Evolutionary conservation across 2,113 vertebrate genomes (phyloP).

Genomic region (Stegostoma tigrinum): DNA sequence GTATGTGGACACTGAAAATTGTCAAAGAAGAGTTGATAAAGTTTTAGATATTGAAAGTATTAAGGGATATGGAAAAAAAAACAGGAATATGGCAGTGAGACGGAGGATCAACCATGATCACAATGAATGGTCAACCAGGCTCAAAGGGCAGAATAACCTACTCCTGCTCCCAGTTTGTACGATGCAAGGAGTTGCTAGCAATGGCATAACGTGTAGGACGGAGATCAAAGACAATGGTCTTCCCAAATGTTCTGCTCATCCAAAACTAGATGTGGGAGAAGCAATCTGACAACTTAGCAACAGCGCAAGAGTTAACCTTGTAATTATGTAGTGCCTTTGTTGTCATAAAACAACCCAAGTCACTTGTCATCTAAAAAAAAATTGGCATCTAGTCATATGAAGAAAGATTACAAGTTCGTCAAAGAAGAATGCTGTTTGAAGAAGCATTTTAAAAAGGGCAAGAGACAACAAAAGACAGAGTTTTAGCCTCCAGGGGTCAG

Average conservation of each 20-base stretch:
- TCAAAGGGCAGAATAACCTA: too few relatives aligned
- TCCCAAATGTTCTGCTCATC: background rate
- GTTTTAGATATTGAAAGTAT: too few relatives aligned
- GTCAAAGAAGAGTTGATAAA: too few relatives aligned
- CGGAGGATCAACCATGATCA: too few relatives aligned
- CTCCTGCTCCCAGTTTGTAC: too few relatives aligned
- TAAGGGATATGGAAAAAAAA: too few relatives aligned
- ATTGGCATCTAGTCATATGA: background rate
- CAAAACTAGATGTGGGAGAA: background rate
- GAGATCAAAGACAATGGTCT: background rate
- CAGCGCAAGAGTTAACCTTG: background rate
- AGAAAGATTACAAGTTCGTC: background rate
- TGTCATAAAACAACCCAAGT: background rate
- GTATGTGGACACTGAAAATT: too few relatives aligned
- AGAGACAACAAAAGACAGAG: background rate
- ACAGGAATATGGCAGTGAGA: too few relatives aligned
- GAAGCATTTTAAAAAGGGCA: background rate
- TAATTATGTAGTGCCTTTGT: background rate
- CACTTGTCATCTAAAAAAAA: background rate
- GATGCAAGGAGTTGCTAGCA: background rate
- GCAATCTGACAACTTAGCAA: background rate
- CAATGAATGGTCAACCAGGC: too few relatives aligned
- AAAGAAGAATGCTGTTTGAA: background rate
- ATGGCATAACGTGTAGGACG: background rate
- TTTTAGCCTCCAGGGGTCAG: background rate